Evolutionary conservation across 2,797 vertebrate species (phyloP), one percentile per base, ranked within the genome.

Genomic region (Urophycis tenuis): DNA sequence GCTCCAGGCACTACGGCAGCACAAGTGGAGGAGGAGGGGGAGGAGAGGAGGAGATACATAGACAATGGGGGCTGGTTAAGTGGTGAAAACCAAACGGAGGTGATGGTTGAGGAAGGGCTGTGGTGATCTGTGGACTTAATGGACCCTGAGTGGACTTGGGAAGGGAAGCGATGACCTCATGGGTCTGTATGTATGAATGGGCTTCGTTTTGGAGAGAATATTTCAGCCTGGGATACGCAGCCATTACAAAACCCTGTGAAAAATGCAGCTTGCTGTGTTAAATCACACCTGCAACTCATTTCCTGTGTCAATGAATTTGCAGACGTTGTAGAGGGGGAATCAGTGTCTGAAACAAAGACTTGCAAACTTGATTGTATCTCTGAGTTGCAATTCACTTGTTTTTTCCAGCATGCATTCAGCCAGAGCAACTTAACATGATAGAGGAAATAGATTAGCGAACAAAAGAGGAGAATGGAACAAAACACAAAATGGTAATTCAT

Each of bases 1-100:
- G 73, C 76, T 75, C 74, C 4, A 34, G 74, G 75, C 79, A 75
- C 53, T 79, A 83, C 85, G 77, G 71, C 67, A 53, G 17, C 5
- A n/a, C 80, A 71, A 74, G 73, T 73, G 80, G 53, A 14, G 31
- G 22, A 7, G 34, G 29, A 32, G 2, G 49, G 25, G 9, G 33
- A 72, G 19, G 22, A n/a, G 60, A 6, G 22, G 8, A 22, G 15
- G 69, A 33, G 69, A 9, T 14, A 15, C 11, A 39, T n/a, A 71
- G 30, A 71, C 0, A 33, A 33, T 17, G 70, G 31, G 4, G 11
- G n/a, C 33, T 12, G 30, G 30, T 34, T 8, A 17, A 71, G 71
- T 3, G 9, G 22, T 36, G 70, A 64, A 29, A 29, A 25, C 60
- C 25, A 64, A n/a, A 30, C 5, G 9, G 3, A 17, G 67, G 64